Evolutionary conservation across 2,113 vertebrate genomes (phyloP).

Genomic region (Steatornis caripensis): DNA sequence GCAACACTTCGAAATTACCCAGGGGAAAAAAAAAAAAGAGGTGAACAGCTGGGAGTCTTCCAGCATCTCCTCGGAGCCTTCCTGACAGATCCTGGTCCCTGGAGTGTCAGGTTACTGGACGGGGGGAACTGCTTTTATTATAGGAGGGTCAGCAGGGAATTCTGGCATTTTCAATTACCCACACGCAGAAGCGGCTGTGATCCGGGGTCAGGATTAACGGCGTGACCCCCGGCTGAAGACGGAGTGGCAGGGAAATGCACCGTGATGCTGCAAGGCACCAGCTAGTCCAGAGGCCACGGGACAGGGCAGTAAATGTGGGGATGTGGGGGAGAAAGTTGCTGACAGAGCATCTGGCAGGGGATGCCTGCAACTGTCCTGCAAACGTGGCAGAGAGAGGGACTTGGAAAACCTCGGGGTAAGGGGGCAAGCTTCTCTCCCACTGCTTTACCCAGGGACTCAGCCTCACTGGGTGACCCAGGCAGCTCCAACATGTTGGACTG

Average conservation of each 20-base stretch:
- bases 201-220: conserved; percentile 59
- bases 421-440: not conserved
- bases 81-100: conserved; percentile 28
- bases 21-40: not conserved
- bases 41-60: conserved; percentile 63
- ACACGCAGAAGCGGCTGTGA: conserved; percentile 12
- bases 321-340: not conserved
- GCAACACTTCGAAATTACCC: conserved; percentile 20
- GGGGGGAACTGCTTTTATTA: conserved; percentile 43
- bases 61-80: conserved; percentile 30
- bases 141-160: conserved; percentile 64
- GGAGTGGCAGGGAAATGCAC: conserved; percentile 47
- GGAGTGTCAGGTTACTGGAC: conserved; percentile 60
- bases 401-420: not conserved
- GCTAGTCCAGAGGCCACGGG: not conserved
- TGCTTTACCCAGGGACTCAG: not conserved
- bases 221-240: conserved; percentile 46
- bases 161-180: conserved; percentile 79
- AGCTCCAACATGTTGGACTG: not conserved
- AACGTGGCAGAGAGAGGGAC: rapidly evolving
- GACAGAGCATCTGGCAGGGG: not conserved
- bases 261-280: conserved; percentile 38
- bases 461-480: not conserved
- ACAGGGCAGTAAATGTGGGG: not conserved
- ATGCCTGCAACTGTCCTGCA: not conserved